Conservation (phyloP, 2,888 invertebrate genomes). For the Aphodius sticticus region DNA sequence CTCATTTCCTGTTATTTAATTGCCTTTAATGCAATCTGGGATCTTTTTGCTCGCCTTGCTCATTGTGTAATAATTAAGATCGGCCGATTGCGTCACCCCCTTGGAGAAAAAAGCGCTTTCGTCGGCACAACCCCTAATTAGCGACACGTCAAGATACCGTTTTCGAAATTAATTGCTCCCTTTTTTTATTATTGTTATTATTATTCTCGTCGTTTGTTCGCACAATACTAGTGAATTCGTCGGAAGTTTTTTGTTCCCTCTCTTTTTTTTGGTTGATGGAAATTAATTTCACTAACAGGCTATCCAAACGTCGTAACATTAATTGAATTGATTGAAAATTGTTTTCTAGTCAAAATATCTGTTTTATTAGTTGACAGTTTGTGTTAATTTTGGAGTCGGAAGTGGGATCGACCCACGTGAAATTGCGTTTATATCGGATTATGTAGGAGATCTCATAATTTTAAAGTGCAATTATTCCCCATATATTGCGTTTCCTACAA, state of each 20-base stretch:
- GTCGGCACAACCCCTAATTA: slow-evolving; percentile 4
- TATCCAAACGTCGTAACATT: no score
- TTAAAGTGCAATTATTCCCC: no score
- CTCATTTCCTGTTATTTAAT: slow-evolving; percentile 12
- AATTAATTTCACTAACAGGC: neutral
- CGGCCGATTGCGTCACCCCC: slow-evolving; percentile 9
- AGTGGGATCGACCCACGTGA: no score
- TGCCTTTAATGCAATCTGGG: neutral
- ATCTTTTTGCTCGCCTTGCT: neutral
- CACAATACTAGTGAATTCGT: neutral
- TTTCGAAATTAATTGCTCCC: neutral
- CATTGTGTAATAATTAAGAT: slow-evolving; percentile 21
- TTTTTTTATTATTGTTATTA: neutral
- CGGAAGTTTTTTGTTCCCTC: neutral
- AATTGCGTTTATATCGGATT: no score
- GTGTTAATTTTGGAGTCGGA: no score
- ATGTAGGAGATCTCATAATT: no score
- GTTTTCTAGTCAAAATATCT: no score
- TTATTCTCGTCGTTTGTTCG: neutral
- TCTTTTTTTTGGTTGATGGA: neutral
- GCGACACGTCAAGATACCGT: neutral
- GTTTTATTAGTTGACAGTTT: no score
- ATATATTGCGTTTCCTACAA: no score
- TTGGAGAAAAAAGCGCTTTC: slow-evolving; percentile 11
- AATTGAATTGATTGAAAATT: no score